These are phyloP conservation scores for Semicossyphus pulcher DNA, from an alignment of 2,113 vertebrate species.

Conservation along the genomic window DNA sequence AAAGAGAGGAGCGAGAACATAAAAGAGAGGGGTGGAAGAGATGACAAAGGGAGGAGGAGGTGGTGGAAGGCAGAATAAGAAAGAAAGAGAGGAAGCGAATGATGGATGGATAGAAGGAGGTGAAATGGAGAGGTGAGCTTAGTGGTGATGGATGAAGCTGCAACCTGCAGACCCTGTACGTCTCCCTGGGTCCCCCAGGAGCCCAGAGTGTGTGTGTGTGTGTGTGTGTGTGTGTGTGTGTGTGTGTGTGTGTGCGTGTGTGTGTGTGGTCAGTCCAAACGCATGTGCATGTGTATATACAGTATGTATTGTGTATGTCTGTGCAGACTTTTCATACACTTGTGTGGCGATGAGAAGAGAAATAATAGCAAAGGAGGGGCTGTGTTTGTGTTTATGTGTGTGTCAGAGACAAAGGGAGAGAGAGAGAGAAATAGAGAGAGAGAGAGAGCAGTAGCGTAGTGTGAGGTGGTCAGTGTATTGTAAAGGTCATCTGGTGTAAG, in stretches of 20 bases:
- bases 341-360: background rate
- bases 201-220: slow-evolving; percentile 4
- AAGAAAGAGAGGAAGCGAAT: slow-evolving; percentile 44
- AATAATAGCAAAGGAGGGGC: background rate
- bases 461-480: slow-evolving; percentile 14
- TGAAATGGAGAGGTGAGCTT: slow-evolving; percentile 66
- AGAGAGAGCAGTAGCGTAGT: background rate
- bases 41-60: slow-evolving; percentile 37
- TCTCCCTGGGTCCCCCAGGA: slow-evolving; percentile 35
- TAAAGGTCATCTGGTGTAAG: slow-evolving; percentile 38
- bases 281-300: background rate
- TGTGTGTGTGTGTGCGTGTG: slow-evolving; percentile 6
- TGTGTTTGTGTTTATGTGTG: background rate
- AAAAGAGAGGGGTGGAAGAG: slow-evolving; percentile 49
- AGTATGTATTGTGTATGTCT: background rate
- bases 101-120: slow-evolving; percentile 68
- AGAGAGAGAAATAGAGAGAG: background rate
- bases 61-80: slow-evolving; percentile 10
- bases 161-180: slow-evolving; percentile 38
- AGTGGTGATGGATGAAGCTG: slow-evolving; percentile 71
- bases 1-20: slow-evolving; percentile 31
- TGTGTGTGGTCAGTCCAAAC: slow-evolving; percentile 28
- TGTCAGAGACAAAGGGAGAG: background rate
- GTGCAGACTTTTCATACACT: background rate
- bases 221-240: slow-evolving; percentile 25